A percentile compares a stretch with the other conserved stretches of the same genome.
phyloP scores from a whole-genome alignment of 1,140 invertebrate species.

The Lucilia cuprina region DNA sequence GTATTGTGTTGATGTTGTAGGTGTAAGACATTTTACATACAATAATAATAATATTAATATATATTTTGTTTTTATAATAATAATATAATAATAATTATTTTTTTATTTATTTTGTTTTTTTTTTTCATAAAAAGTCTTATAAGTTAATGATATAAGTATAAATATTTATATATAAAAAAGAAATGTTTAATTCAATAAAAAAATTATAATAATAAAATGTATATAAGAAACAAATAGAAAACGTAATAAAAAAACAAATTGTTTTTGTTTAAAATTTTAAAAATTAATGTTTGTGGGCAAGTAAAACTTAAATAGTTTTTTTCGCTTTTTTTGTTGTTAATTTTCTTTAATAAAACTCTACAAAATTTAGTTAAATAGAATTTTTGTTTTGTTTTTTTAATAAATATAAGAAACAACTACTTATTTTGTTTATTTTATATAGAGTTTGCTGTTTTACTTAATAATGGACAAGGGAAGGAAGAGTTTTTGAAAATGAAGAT shows the following conservation, averaged over 20 bases:
- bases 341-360: not conserved
- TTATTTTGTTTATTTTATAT: not conserved
- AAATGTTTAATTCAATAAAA: not conserved
- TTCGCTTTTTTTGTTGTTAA: too few relatives aligned
- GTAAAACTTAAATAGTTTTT: not conserved
- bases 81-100: slow-evolving; percentile 3
- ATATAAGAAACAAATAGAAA: not conserved
- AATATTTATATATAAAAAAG: not conserved
- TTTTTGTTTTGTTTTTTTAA: not conserved
- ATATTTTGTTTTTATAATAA: not conserved
- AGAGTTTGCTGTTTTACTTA: not conserved
- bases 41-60: not conserved
- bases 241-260: not conserved
- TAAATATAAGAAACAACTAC: not conserved
- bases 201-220: not conserved
- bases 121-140: not conserved
- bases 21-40: not conserved
- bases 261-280: too few relatives aligned
- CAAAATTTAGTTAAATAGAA: not conserved
- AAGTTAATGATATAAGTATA: slow-evolving; percentile 15
- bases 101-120: not conserved
- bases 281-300: not conserved
- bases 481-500: not conserved
- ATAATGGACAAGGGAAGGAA: not conserved
- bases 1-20: not conserved